Percentiles rank a stretch among this genome's conserved stretches.
These are phyloP conservation scores for Mus spicilegus DNA, from an alignment of 2,113 vertebrate species.

Conservation along the genomic window DNA sequence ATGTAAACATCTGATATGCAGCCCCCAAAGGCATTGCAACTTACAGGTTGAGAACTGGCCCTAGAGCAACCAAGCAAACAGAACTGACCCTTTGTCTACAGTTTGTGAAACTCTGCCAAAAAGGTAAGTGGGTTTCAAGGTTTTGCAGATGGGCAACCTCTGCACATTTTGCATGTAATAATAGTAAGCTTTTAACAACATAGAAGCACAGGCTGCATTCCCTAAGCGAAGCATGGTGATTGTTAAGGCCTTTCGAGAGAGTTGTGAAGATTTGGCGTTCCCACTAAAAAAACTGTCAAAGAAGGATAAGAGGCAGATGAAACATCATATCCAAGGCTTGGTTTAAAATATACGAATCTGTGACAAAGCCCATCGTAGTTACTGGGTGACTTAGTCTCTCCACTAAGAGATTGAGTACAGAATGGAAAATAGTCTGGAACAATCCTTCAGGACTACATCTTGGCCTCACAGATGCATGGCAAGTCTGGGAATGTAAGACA, in stretches of 20 bases:
- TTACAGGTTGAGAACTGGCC: background rate
- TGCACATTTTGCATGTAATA: background rate
- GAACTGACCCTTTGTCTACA: background rate
- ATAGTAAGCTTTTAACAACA: background rate
- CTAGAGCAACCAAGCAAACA: background rate
- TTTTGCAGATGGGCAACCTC: background rate
- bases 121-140: background rate
- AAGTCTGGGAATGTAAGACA: background rate
- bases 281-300: background rate
- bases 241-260: background rate
- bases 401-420: background rate
- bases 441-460: background rate
- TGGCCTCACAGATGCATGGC: background rate
- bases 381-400: background rate
- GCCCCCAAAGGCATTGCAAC: background rate
- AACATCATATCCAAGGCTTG: background rate
- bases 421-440: background rate
- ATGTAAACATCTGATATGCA: background rate
- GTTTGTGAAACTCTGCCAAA: background rate
- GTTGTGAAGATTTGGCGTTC: background rate
- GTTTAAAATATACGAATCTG: background rate
- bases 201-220: background rate
- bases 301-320: background rate
- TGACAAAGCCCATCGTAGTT: too few species aligned
- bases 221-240: background rate